Evolutionary conservation across 2,797 vertebrate genomes (phyloP), one percentile per base, ranked within the genome.

Genomic region (Synanceia verrucosa): DNA sequence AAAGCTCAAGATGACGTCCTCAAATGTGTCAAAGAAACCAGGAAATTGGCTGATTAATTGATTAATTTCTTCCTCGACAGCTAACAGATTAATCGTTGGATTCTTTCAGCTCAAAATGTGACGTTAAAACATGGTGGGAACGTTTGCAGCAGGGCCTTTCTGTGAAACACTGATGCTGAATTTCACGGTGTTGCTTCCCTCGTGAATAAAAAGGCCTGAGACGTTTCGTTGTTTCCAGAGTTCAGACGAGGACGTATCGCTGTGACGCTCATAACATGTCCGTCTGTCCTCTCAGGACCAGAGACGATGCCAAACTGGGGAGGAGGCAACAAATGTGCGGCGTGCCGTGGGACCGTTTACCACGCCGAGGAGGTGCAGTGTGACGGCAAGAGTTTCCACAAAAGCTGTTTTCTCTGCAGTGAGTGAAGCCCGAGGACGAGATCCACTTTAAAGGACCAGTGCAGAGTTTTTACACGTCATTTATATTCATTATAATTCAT

Each of bases 341-440:
- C 95, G 26, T 99, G 97, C 1, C 89, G 90, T 8, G 93, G 94
- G 56, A 96, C 91, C 0, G 97, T 99, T 53, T 99, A 98, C 92
- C 97, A 97, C 0, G 97, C 97, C 0, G 97, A 99, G 84, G 97
- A 99, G 76, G 96, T 98, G 70, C 97, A 97, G 89, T 99, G 97
- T 0, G 97, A 99, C 0, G 97, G 97, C 4, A 93, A 95, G 82
- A 96, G 95, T 83, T 98, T 96, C 89, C 97, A 99, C 88, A 96
- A 95, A 64, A 95, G 95, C 92, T 99, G 97, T 71, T 99, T 98
- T 50, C 95, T 97, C 65, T 99, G 97, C 92, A 97, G 97, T 99
- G 83, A 97, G 97, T 96, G 79, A 37, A 34, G 33, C 46, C 55
- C 53, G 4, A 4, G 29, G 28, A 28, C 24, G 6, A 1, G 0